Evolutionary conservation across 2,113 vertebrate species (phyloP).

Genomic region (Forbesichthys agassizii): DNA sequence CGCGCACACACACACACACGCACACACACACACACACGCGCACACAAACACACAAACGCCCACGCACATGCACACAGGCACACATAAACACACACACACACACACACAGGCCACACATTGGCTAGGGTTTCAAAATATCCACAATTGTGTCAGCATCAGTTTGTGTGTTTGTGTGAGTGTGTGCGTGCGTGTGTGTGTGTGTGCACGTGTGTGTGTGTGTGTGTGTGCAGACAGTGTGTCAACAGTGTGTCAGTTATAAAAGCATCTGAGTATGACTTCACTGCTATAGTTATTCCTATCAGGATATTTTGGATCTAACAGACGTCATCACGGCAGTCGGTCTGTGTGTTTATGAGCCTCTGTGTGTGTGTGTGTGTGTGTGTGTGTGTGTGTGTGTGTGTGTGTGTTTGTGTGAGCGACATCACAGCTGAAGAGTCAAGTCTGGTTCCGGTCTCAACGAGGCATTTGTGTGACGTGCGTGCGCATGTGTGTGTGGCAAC

Average conservation of each 20-base stretch:
- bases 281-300: slow-evolving; percentile 32
- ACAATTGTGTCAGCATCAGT: no score
- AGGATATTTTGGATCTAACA: slow-evolving; percentile 53
- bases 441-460: slow-evolving; percentile 48
- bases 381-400: slow-evolving; percentile 44
- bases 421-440: slow-evolving; percentile 63
- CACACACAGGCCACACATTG: no score
- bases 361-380: slow-evolving; percentile 37
- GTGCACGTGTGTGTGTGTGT: neutral
- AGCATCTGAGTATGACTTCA: slow-evolving; percentile 35
- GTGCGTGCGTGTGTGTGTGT: neutral
- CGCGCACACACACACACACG: neutral
- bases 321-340: slow-evolving; percentile 59
- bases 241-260: slow-evolving; percentile 19
- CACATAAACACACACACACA: neutral
- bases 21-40: neutral
- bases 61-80: no score
- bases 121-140: no score
- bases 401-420: slow-evolving; percentile 23
- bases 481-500: slow-evolving; percentile 5
- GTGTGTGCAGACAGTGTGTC: slow-evolving; percentile 4
- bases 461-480: slow-evolving; percentile 11
- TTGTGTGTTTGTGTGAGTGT: neutral
- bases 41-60: neutral
- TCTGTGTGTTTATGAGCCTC: slow-evolving; percentile 16